Base-by-base conservation (phyloP, 1,140 invertebrate genomes). In the Pentalonia nigronervosa region DNA sequence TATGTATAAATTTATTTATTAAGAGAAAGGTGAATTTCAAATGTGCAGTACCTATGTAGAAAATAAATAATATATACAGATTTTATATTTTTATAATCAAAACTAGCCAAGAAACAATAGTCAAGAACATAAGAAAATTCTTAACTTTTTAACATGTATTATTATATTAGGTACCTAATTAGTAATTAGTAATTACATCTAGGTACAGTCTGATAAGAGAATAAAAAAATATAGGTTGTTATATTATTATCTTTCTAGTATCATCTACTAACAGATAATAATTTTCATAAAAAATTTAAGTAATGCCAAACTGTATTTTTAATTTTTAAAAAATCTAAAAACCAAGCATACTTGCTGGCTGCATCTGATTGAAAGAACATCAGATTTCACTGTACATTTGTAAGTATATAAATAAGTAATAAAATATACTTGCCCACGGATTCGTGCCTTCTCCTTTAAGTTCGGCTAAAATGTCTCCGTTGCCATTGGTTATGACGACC, bases 401-500 rank as follows among this genome's bases (percentile, higher is more conserved):
- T 76, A 76, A n/a, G 60, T 76, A 76, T 76, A 17, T 17, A 17
- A 67, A 7, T 53, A 53, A 0, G 3, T 53, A 45, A 8, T 56
- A 48, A 67, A 93, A 14, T 6, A 90, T 45, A 67, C 94, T 96
- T 95, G 97, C 97, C 97, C 97, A 98, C 94, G 98, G 97, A 95
- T 99, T 99, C 17, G 98, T 98, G 53, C 97, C 96, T 30, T 97
- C 96, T 1, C 98, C 98, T 94, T 96, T 96, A 9, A 96, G 95
- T 94, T 96, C 96, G 1, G 96, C 96, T 25, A 98, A 94, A 81
- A 97, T 96, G 76, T 96, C 95, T 0, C 98, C 98, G 91, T 96
- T 95, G 56, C 96, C 96, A 94, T 98, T 96, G 93, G 97, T 96
- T 83, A 99, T 96, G 60, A 98, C 96, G 41, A 98, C 95, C 91